A percentile compares a stretch with the other conserved stretches of the same genome.
These are phyloP conservation scores for Leptinotarsa defecta DNA, from an alignment of 1,140 invertebrate species.

Conservation along the genomic window DNA sequence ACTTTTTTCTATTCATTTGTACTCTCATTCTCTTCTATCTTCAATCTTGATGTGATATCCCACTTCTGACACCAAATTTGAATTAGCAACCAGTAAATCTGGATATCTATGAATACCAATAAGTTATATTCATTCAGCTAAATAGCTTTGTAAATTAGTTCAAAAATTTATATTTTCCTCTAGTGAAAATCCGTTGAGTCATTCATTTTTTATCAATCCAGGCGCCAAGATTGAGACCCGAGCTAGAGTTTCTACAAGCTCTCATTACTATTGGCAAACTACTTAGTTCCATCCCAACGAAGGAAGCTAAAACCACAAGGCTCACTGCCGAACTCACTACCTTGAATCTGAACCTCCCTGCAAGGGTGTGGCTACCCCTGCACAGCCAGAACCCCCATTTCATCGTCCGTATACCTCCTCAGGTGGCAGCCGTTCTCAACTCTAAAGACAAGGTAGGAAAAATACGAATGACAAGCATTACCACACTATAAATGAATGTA, in stretches of 20 bases:
- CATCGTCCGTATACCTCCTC: slow-evolving; percentile 90
- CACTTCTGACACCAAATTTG: too few relatives aligned
- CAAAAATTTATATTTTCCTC: too few relatives aligned
- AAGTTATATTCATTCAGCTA: too few relatives aligned
- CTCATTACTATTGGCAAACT: slow-evolving; percentile 90
- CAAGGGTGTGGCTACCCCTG: slow-evolving; percentile 95
- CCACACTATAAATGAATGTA: too few relatives aligned
- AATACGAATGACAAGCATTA: not conserved
- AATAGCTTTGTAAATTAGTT: too few relatives aligned
- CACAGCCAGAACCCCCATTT: slow-evolving; percentile 74
- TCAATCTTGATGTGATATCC: too few relatives aligned
- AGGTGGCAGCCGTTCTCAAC: slow-evolving; percentile 93
- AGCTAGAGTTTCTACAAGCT: slow-evolving; percentile 85
- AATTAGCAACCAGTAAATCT: too few relatives aligned
- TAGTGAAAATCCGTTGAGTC: too few relatives aligned
- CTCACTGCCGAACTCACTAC: slow-evolving; percentile 90
- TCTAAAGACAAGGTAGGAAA: slow-evolving; percentile 92
- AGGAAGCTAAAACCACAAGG: slow-evolving; percentile 89
- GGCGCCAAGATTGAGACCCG: slow-evolving; percentile 81
- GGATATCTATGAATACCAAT: too few relatives aligned
- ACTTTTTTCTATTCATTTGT: too few relatives aligned
- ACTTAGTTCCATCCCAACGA: slow-evolving; percentile 87
- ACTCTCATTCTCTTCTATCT: too few relatives aligned
- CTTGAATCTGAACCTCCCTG: slow-evolving; percentile 95
- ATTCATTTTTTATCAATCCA: slow-evolving; percentile 48